Conservation (phyloP, 2,113 vertebrate species). For the Pseudolaguvia tuberculata region DNA sequence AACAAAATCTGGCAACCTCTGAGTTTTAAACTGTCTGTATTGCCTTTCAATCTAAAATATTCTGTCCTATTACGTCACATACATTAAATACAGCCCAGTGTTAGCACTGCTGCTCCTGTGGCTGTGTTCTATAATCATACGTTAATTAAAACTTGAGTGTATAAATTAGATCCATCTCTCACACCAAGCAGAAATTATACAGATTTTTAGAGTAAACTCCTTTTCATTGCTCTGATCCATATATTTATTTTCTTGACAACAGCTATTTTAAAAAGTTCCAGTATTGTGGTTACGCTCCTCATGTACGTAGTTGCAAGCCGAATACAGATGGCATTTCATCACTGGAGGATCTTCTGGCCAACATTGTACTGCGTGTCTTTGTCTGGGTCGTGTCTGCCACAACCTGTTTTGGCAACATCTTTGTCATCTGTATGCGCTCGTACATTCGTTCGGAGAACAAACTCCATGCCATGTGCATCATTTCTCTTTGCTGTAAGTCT, state of each 20-base stretch:
- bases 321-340: slow-evolving; percentile 96
- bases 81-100: not conserved
- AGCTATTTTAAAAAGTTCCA: slow-evolving; percentile 99
- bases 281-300: slow-evolving; percentile 92
- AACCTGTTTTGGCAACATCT: slow-evolving; percentile 94
- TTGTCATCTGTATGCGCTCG: slow-evolving; percentile 92
- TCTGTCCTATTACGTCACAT: not conserved
- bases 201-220: not conserved
- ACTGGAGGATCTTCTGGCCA: slow-evolving; percentile 90
- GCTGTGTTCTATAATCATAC: not conserved
- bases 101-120: too few species aligned
- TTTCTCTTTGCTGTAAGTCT: slow-evolving; percentile 91
- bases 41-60: too few species aligned
- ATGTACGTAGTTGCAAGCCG: slow-evolving; percentile 94
- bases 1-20: too few species aligned
- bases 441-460: slow-evolving; percentile 94
- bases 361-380: slow-evolving; percentile 89
- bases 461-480: slow-evolving; percentile 89
- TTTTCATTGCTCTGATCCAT: too few species aligned
- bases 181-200: not conserved
- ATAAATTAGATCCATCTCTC: not conserved
- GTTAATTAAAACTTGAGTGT: not conserved
- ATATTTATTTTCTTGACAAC: not conserved
- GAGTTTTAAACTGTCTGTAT: too few species aligned
- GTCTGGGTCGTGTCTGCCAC: slow-evolving; percentile 95